A percentile compares a stretch with the other conserved stretches of the same genome.
Evolutionary conservation across 2,888 invertebrate genomes (phyloP).

Genomic region (Crepidodera aurea): DNA sequence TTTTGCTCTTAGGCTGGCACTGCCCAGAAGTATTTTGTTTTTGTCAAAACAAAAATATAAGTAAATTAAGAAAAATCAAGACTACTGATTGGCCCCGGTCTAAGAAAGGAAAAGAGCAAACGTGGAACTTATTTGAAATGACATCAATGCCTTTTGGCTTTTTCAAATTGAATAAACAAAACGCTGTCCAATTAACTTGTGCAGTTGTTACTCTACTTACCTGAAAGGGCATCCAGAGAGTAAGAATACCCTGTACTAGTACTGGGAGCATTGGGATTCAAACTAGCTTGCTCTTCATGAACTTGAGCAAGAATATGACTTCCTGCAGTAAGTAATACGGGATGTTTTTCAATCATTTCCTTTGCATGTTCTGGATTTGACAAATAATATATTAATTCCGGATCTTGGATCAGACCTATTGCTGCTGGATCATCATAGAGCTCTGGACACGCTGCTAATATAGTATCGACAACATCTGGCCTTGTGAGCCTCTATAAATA

Average conservation of each 20-base stretch:
- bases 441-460: conserved; percentile 75
- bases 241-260: conserved; percentile 63
- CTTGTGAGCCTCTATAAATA: conserved; percentile 58
- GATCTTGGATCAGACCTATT: conserved; percentile 78
- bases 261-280: conserved; percentile 65
- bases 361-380: conserved; percentile 71
- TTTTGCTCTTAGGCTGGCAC: too few relatives aligned
- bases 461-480: conserved; percentile 69
- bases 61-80: too few relatives aligned
- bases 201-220: too few relatives aligned
- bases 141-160: too few relatives aligned
- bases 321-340: conserved; percentile 74
- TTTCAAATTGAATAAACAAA: too few relatives aligned
- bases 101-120: too few relatives aligned
- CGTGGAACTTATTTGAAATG: too few relatives aligned
- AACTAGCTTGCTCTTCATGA: conserved; percentile 64
- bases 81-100: too few relatives aligned
- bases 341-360: conserved; percentile 73
- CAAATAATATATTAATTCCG: conserved; percentile 76
- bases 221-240: conserved; percentile 64
- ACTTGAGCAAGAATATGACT: conserved; percentile 68
- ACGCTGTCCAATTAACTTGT: too few relatives aligned
- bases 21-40: too few relatives aligned
- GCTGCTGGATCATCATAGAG: conserved; percentile 76
- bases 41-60: too few relatives aligned